Evolutionary conservation across 35 echinoderm and acorn worm genomes (phyloP).

Genomic region (Nesometra sesokonis): DNA sequence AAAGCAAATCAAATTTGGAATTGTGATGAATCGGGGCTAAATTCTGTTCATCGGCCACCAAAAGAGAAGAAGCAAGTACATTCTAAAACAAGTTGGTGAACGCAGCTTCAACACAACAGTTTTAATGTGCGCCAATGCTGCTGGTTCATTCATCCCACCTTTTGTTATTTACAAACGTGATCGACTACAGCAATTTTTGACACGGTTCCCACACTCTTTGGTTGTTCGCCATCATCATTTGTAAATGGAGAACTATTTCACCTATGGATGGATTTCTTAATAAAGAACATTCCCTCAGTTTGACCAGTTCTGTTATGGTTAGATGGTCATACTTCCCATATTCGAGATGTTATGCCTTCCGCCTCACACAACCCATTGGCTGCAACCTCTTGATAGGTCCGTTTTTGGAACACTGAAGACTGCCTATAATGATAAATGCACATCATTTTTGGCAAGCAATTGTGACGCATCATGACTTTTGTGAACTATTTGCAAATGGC

Average conservation of each 20-base stretch:
- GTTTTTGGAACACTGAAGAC: slow-evolving; percentile 37
- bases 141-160: slow-evolving; percentile 10
- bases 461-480: slow-evolving; percentile 25
- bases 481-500: slow-evolving; percentile 19
- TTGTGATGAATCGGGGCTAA: slow-evolving; percentile 31
- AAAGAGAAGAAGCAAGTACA: slow-evolving; percentile 45
- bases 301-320: slow-evolving; percentile 21
- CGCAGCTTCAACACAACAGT: slow-evolving; percentile 13
- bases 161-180: slow-evolving; percentile 31
- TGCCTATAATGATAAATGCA: slow-evolving; percentile 22
- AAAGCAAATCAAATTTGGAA: slow-evolving; percentile 43
- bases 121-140: slow-evolving; percentile 7
- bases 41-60: slow-evolving; percentile 19
- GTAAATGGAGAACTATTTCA: slow-evolving; percentile 40
- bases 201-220: slow-evolving; percentile 19
- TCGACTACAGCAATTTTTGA: neutral
- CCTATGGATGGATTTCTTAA: slow-evolving; percentile 24
- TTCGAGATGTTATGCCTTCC: slow-evolving; percentile 37
- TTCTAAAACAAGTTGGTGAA: slow-evolving; percentile 39
- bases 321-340: slow-evolving; percentile 30
- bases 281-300: slow-evolving; percentile 2
- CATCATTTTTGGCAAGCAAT: neutral
- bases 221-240: slow-evolving; percentile 2
- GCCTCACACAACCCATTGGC: slow-evolving; percentile 35
- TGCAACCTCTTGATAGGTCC: slow-evolving; percentile 24